phyloP scores from a whole-genome alignment of 2,888 invertebrate species.

The Limnephilus lunatus region DNA sequence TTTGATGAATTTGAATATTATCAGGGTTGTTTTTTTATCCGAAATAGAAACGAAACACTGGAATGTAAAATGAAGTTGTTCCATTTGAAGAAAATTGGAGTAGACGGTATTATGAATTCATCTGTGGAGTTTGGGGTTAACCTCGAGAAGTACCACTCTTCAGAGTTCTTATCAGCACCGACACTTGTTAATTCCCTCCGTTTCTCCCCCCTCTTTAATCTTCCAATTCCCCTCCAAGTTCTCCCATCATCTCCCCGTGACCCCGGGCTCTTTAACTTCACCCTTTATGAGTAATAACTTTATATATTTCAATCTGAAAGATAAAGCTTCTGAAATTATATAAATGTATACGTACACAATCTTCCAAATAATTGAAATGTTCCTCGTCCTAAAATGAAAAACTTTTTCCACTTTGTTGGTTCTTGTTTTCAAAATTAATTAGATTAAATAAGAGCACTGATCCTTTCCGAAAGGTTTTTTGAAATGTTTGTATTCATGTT shows the following conservation, averaged over 20 bases:
- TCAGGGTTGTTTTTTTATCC: background rate
- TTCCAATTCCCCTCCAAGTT: slow-evolving; percentile 59
- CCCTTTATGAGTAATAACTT: slow-evolving; percentile 59
- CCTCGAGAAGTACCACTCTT: background rate
- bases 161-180: slow-evolving; percentile 16
- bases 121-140: background rate
- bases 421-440: background rate
- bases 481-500: background rate
- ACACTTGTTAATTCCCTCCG: slow-evolving; percentile 45
- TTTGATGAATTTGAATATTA: background rate
- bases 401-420: background rate
- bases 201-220: slow-evolving; percentile 44
- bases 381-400: slow-evolving; percentile 6
- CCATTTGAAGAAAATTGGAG: background rate
- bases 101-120: background rate
- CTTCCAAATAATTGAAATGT: slow-evolving; percentile 53
- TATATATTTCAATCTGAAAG: slow-evolving; percentile 56
- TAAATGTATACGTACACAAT: slow-evolving; percentile 37
- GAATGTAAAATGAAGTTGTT: background rate
- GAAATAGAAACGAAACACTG: background rate
- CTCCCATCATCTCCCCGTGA: slow-evolving; percentile 48
- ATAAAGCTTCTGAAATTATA: slow-evolving; percentile 59
- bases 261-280: slow-evolving; percentile 57
- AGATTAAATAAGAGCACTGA: background rate
- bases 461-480: background rate